A percentile compares a stretch with the other conserved stretches of the same genome.
Evolutionary conservation across 2,113 vertebrate species (phyloP).

Genomic region (Suncus etruscus): DNA sequence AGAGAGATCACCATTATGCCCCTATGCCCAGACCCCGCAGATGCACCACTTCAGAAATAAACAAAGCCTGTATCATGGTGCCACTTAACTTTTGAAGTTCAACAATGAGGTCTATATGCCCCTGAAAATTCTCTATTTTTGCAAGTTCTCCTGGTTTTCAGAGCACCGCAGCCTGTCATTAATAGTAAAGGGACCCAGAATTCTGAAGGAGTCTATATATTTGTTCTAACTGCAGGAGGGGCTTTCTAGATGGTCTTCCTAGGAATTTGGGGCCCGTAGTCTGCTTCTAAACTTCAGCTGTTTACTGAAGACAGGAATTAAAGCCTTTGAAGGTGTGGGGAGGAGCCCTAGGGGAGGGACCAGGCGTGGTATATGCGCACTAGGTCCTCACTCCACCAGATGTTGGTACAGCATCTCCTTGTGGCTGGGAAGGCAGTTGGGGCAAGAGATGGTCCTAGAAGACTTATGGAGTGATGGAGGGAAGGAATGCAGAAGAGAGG

Average conservation of each 20-base stretch:
- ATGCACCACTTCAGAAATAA: too few species aligned
- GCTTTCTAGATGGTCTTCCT: background rate
- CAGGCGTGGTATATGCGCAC: background rate
- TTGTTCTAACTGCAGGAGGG: background rate
- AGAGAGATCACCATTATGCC: background rate
- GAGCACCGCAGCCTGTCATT: background rate
- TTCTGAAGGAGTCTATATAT: background rate
- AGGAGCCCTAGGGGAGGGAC: background rate
- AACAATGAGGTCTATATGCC: background rate
- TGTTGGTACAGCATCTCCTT: accelerated
- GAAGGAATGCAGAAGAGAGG: background rate
- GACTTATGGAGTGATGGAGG: background rate
- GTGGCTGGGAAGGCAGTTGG: accelerated
- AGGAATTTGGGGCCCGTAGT: accelerated
- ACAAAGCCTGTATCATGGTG: background rate
- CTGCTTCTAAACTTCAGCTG: background rate
- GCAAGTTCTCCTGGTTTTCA: background rate
- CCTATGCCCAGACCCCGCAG: accelerated
- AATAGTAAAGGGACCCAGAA: background rate
- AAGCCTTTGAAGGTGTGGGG: background rate
- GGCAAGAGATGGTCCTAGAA: background rate
- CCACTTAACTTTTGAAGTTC: background rate
- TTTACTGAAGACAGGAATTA: background rate
- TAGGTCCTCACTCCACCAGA: accelerated
- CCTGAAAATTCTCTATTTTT: background rate